phyloP scores from a whole-genome alignment of 2,797 vertebrate genomes.

The Lutjanus campechanus region DNA sequence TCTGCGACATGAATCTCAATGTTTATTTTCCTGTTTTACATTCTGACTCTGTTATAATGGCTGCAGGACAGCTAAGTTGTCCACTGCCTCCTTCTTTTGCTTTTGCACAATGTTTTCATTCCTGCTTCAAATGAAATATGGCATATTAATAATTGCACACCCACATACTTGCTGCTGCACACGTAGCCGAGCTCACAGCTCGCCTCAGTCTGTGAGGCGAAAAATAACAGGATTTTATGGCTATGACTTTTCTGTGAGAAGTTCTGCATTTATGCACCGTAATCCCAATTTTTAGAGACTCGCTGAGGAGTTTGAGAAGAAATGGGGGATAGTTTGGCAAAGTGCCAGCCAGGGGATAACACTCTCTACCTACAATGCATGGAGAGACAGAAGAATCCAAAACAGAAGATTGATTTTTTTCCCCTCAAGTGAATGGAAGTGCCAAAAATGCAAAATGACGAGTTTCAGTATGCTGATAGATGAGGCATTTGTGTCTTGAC shows the following conservation, averaged over 20 bases:
- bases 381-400: neutral
- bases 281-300: conserved; percentile 20
- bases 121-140: conserved; percentile 53
- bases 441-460: conserved; percentile 7
- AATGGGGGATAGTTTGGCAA: neutral
- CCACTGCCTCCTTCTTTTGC: conserved; percentile 14
- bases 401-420: neutral
- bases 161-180: conserved; percentile 43
- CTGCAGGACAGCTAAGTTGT: conserved; percentile 30
- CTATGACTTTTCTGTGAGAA: conserved; percentile 39
- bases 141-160: conserved; percentile 56
- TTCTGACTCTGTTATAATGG: conserved; percentile 30
- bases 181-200: conserved; percentile 25
- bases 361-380: neutral
- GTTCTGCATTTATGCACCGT: conserved; percentile 28
- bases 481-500: neutral
- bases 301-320: neutral
- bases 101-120: conserved; percentile 49
- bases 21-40: conserved; percentile 41
- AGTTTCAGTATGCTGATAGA: conserved; percentile 16
- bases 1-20: conserved; percentile 37
- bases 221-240: conserved; percentile 50
- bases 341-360: neutral
- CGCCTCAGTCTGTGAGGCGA: conserved; percentile 25
- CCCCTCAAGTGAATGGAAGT: neutral